Conservation (phyloP, 2,113 vertebrate genomes). For the Ammospiza caudacuta region DNA sequence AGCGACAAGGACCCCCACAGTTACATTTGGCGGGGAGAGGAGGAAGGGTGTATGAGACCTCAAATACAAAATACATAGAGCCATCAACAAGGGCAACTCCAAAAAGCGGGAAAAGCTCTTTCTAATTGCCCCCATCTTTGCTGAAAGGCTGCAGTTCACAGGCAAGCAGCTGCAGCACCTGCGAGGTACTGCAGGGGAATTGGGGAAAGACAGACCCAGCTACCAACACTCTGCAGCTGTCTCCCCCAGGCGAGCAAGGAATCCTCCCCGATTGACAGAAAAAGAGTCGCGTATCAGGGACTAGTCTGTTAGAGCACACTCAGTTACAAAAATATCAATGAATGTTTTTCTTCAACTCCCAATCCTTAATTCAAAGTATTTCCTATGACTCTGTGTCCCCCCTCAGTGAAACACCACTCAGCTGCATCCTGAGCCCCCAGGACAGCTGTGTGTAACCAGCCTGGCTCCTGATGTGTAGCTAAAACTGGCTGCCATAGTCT, state of each 20-base stretch:
- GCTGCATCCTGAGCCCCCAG: neutral
- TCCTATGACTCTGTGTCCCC: neutral
- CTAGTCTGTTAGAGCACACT: neutral
- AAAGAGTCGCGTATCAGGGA: neutral
- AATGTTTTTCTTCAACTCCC: neutral
- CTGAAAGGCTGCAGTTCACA: accelerated
- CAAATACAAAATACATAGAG: accelerated
- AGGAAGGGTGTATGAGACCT: neutral
- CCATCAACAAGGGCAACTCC: neutral
- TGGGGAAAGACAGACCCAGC: accelerated
- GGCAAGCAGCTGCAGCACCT: accelerated
- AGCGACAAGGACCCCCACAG: neutral
- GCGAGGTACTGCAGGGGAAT: accelerated
- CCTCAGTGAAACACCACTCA: neutral
- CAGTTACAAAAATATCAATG: accelerated
- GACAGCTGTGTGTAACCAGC: neutral
- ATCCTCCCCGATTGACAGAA: accelerated
- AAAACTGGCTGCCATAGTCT: neutral
- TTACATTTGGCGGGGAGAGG: neutral
- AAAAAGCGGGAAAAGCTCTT: neutral
- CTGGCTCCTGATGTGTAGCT: neutral
- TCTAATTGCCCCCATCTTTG: accelerated
- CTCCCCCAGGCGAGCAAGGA: accelerated
- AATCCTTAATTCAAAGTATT: neutral
- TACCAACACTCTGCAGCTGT: accelerated